Base-by-base conservation (phyloP, 1,140 invertebrate genomes). In the Drosophila mayri region DNA sequence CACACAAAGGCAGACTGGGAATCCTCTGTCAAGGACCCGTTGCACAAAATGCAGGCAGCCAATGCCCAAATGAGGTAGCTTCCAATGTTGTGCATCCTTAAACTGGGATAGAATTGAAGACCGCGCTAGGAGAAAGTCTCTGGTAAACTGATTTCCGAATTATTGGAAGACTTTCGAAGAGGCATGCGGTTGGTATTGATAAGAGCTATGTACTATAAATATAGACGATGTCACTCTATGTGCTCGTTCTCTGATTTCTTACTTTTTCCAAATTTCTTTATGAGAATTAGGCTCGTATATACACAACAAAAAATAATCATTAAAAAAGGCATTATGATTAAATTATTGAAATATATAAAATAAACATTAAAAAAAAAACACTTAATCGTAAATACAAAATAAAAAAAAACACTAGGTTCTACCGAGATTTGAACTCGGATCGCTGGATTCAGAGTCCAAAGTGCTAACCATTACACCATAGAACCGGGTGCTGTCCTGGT, bases 401-500 rank as follows among this genome's bases (percentile, higher is more conserved):
- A 12, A 38, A 32, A 47, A 12, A 20, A 28, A 0, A n/a, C n/a
- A 4, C 7, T 8, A 96, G 95, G 95, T 96, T 94, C 95, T 95
- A 95, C 95, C 95, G 95, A 96, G 95, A 96, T 95, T 96, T 95
- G 95, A 96, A 96, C 96, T 96, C 95, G 95, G 95, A 96, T 97
- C 96, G 96, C 96, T 96, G 96, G 96, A 97, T 96, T 97, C 96
- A 97, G 94, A 97, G 96, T 97, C 96, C 96, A 96, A 95, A 97
- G 96, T 97, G 96, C 96, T 97, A 95, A 96, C 96, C 96, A 96
- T 96, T 97, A 97, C 96, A 97, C 96, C 96, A 97, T 96, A 95
- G 95, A 95, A 96, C 92, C 92, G 10, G 68, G 12, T 72, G 68
- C 11, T 4, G 3, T 7, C 2, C 25, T 5, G 0, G 3, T 11